These are phyloP conservation scores for Thaleichthys pacificus DNA, from an alignment of 2,797 vertebrate genomes.

Conservation along the genomic window DNA sequence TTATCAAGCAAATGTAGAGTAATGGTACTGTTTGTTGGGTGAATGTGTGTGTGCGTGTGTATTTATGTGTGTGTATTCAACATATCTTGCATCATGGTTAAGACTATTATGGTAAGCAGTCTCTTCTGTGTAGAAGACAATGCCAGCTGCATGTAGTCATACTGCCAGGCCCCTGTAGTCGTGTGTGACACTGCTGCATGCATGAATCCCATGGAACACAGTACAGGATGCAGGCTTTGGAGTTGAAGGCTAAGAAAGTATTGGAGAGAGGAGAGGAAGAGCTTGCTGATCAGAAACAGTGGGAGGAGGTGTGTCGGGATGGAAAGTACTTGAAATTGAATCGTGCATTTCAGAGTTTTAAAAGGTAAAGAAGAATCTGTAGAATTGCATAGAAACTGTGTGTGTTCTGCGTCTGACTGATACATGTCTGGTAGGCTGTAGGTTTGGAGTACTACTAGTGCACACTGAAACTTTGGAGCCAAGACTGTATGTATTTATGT, in stretches of 20 bases:
- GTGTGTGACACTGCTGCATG: constrained; percentile 11
- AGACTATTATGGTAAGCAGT: neutral
- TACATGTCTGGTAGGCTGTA: neutral
- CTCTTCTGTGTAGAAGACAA: neutral
- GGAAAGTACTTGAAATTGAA: constrained; percentile 6
- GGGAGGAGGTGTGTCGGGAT: neutral
- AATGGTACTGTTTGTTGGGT: constrained; percentile 6
- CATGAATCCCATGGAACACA: neutral
- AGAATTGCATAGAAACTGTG: constrained; percentile 3
- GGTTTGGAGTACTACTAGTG: too few relatives aligned
- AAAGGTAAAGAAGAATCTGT: neutral
- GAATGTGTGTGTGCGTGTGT: neutral
- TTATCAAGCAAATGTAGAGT: constrained; percentile 1
- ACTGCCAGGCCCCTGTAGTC: neutral
- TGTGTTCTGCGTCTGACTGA: neutral
- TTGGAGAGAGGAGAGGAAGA: neutral
- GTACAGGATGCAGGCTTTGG: too few relatives aligned
- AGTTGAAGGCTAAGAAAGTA: neutral
- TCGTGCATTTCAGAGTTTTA: constrained; percentile 1
- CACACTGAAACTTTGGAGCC: constrained; percentile 1
- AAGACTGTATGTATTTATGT: constrained; percentile 24
- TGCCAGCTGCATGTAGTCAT: neutral
- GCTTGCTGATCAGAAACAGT: too few relatives aligned
- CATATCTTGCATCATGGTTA: neutral
- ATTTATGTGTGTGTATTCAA: constrained; percentile 6